Evolutionary conservation across 2,113 vertebrate genomes (phyloP), one percentile per base, ranked within the genome.

Genomic region (Chascanopsetta lugubris): DNA sequence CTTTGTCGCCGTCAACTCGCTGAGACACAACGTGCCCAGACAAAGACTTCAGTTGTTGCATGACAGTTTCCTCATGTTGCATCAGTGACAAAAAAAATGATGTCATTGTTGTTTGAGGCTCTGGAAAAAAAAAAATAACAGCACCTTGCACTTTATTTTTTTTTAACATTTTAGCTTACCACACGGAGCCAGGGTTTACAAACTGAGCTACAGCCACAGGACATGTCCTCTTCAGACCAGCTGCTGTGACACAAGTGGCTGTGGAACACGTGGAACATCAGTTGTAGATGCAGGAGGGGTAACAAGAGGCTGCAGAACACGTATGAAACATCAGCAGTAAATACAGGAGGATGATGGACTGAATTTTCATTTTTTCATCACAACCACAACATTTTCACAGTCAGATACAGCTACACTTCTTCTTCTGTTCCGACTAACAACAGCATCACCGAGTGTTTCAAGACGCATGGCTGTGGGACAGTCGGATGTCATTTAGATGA

Each of bases 21-120:
- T 2, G 13, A 46, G 58, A 56, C 57, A 63, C 54, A 12, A 50
- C 17, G 73, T 66, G 76, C 68, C 43, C 47, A 61, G 69, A 67
- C 45, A 71, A 71, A 72, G 61, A 22, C 17, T 56, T 3, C 12
- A 17, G 38, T 72, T 77, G 69, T 59, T 62, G 50, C 17, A 22
- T 80, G 72, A 70, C 72, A 1, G 46, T 69, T 72, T 45, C 70
- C 40, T 85, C 61, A 65, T 42, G 50, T 85, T 77, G 55, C 73
- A 0, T 82, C 76, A 70, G 26, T 57, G 53, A 50, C 47, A 72
- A 59, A 58, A 43, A 17, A 2, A 29, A 34, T 22, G 51, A 63
- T 36, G 58, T 56, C n/a, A 46, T 21, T 47, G 34, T 57, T 66
- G 34, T 57, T 66, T 46, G n/a, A 42, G 17, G 21, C 43, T 15